Evolutionary conservation across 2,113 vertebrate genomes (phyloP).

Genomic region (Gopherus flavomarginatus): DNA sequence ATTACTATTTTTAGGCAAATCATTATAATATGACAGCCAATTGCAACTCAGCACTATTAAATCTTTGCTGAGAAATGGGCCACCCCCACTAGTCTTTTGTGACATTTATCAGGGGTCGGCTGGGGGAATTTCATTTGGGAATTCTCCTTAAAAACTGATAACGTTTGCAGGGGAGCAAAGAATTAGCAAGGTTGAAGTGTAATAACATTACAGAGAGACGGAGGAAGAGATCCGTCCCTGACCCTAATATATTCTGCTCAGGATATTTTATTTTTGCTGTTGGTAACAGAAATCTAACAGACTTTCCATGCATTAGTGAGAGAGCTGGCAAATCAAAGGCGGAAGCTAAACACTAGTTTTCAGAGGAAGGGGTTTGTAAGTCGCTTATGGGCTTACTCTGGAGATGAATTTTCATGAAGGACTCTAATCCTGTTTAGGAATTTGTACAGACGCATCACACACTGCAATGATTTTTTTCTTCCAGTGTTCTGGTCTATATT

Average conservation of each 20-base stretch:
- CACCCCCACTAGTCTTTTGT: not conserved
- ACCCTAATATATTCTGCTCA: not conserved
- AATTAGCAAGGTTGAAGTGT: not conserved
- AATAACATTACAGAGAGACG: not conserved
- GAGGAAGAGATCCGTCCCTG: not conserved
- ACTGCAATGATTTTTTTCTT: rapidly evolving
- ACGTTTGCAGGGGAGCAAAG: not conserved
- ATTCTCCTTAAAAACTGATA: not conserved
- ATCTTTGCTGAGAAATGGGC: not conserved
- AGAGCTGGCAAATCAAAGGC: not conserved
- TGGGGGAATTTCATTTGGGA: not conserved
- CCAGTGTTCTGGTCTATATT: not conserved
- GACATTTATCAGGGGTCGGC: not conserved
- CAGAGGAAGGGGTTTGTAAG: not conserved
- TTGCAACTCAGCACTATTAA: not conserved
- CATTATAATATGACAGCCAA: not conserved
- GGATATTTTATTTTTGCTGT: not conserved
- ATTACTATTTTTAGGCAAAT: not conserved
- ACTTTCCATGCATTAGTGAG: not conserved
- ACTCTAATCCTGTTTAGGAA: conserved; percentile 49
- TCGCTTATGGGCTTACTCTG: not conserved
- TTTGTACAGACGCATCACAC: not conserved
- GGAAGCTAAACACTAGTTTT: not conserved
- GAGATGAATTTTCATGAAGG: not conserved
- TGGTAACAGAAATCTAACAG: not conserved